Conservation (phyloP, 1,140 invertebrate species). For the Drosophila insularis region DNA sequence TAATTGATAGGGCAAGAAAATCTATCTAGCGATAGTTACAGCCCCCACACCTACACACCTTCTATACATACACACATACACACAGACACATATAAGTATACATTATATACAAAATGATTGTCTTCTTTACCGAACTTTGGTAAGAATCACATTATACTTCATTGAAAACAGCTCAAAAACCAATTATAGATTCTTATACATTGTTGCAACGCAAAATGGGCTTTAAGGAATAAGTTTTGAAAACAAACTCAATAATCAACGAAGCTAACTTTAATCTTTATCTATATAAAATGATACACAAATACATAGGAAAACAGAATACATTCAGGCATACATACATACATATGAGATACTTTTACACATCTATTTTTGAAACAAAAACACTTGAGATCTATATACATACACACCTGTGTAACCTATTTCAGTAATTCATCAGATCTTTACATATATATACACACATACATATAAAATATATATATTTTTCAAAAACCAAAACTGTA, state of each 20-base stretch:
- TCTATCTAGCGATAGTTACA: not conserved
- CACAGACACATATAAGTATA: not conserved
- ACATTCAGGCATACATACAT: slow-evolving; percentile 4
- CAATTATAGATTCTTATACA: slow-evolving; percentile 3
- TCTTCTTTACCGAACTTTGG: slow-evolving; percentile 17
- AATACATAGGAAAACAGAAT: not conserved
- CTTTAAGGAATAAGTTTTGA: slow-evolving; percentile 47
- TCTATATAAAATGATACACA: slow-evolving; percentile 44
- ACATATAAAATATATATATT: slow-evolving; percentile 53
- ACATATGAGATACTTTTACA: slow-evolving; percentile 47
- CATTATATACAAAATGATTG: slow-evolving; percentile 16
- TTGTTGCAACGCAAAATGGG: slow-evolving; percentile 63
- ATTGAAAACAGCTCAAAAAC: slow-evolving; percentile 39
- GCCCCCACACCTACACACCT: too few relatives aligned
- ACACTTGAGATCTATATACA: slow-evolving; percentile 35
- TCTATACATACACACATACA: not conserved
- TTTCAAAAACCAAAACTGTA: slow-evolving; percentile 60
- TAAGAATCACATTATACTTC: slow-evolving; percentile 9
- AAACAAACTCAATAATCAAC: slow-evolving; percentile 60
- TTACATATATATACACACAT: slow-evolving; percentile 24
- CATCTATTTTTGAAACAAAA: slow-evolving; percentile 43
- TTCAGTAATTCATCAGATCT: slow-evolving; percentile 13
- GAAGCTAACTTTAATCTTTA: slow-evolving; percentile 60
- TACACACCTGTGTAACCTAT: not conserved
- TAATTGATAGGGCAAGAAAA: slow-evolving; percentile 36